These are phyloP conservation scores for Drosophila maculinotata DNA, from an alignment of 2,888 invertebrate species.

Conservation along the genomic window DNA sequence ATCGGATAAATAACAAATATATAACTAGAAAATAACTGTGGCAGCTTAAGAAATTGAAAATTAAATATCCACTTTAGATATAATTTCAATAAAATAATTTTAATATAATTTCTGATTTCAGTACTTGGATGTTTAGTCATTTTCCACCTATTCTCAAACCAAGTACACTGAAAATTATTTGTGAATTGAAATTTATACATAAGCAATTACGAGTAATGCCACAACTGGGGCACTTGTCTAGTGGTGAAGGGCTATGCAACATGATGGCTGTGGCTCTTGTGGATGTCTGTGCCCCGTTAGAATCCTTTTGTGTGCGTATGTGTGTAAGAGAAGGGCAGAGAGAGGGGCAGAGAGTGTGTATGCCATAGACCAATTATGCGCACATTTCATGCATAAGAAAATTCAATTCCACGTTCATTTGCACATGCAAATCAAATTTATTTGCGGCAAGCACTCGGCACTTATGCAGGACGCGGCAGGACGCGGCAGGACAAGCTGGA, in stretches of 20 bases:
- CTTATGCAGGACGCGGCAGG: conserved; percentile 57
- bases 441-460: conserved; percentile 73
- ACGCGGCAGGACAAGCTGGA: conserved; percentile 39
- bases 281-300: conserved; percentile 36
- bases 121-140: background rate
- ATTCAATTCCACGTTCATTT: conserved; percentile 82
- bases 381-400: conserved; percentile 82
- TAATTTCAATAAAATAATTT: no score
- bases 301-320: conserved; percentile 35
- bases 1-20: no score
- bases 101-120: conserved; percentile 1
- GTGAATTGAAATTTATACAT: conserved; percentile 55
- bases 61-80: no score
- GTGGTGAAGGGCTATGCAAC: conserved; percentile 48
- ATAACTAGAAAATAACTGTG: no score
- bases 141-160: conserved; percentile 11
- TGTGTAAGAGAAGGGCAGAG: conserved; percentile 9
- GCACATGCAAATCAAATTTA: conserved; percentile 82
- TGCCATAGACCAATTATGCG: conserved; percentile 73
- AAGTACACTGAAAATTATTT: conserved; percentile 30
- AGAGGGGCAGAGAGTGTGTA: conserved; percentile 28
- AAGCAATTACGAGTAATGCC: conserved; percentile 54
- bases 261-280: conserved; percentile 39
- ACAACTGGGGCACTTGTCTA: conserved; percentile 51
- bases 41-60: no score